phyloP scores from a whole-genome alignment of 2,113 vertebrate species.

The Rhea pennata region DNA sequence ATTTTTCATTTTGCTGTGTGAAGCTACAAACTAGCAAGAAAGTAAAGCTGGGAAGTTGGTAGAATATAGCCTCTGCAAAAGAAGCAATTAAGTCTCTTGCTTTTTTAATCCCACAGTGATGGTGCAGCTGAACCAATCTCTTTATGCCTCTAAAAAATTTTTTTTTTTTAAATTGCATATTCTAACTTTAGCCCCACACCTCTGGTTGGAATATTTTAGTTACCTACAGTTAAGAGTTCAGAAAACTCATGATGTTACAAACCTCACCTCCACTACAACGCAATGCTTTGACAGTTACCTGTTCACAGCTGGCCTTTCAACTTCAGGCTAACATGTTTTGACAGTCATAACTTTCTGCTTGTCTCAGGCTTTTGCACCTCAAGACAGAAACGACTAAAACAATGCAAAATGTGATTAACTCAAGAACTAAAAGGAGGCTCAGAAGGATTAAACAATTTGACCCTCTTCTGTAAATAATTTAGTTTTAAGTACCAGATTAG shows the following conservation, averaged over 20 bases:
- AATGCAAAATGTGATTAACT: background rate
- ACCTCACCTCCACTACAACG: background rate
- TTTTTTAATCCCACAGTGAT: background rate
- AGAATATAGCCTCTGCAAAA: background rate
- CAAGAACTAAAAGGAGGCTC: background rate
- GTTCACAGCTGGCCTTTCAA: background rate
- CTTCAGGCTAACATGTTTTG: background rate
- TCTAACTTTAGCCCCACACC: background rate
- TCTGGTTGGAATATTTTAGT: background rate
- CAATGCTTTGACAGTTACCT: background rate
- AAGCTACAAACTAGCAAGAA: background rate
- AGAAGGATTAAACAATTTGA: background rate
- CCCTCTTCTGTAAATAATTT: background rate
- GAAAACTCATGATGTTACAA: background rate
- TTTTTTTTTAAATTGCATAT: background rate
- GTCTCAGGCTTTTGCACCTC: background rate
- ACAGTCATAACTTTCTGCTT: background rate
- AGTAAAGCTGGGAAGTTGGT: background rate
- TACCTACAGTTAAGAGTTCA: background rate
- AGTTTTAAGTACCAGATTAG: background rate
- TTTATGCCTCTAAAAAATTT: background rate
- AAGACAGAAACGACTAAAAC: background rate
- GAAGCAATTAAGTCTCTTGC: background rate
- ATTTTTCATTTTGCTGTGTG: background rate
- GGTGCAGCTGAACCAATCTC: background rate